Conservation (phyloP, 2,888 invertebrate species). For the Lepidocyrtoides sp. region DNA sequence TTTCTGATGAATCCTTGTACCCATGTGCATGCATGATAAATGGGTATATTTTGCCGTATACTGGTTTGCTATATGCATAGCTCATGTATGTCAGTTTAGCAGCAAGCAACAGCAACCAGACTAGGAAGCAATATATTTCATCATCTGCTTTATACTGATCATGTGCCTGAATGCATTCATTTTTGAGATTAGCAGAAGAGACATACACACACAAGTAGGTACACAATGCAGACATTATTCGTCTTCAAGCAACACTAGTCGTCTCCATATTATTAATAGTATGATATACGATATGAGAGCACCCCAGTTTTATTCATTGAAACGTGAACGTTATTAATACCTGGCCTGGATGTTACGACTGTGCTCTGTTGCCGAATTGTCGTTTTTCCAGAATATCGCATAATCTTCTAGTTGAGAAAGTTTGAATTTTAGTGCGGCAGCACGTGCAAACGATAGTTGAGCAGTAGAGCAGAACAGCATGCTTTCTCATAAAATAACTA, state of each 20-base stretch:
- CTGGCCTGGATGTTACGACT: not conserved
- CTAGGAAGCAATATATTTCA: not conserved
- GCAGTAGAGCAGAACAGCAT: not conserved
- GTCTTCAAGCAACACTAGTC: not conserved
- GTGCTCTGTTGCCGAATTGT: not conserved
- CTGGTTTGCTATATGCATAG: not conserved
- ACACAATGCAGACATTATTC: not conserved
- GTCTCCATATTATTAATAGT: not conserved
- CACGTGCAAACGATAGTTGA: not conserved
- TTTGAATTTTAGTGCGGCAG: constrained; percentile 20
- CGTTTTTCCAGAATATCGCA: not conserved
- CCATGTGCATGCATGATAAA: not conserved
- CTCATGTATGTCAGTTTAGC: not conserved
- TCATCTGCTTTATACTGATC: not conserved
- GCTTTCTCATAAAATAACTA: not conserved
- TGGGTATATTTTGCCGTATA: not conserved
- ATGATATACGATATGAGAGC: not conserved
- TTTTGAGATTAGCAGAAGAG: not conserved
- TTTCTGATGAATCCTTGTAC: no score
- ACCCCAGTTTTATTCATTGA: constrained; percentile 25
- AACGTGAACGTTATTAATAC: not conserved
- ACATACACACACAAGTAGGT: not conserved
- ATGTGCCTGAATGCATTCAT: constrained; percentile 6
- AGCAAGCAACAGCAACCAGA: not conserved
- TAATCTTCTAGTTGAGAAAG: not conserved